Conservation (phyloP, 1,140 invertebrate species). For the Aethina tumida region DNA sequence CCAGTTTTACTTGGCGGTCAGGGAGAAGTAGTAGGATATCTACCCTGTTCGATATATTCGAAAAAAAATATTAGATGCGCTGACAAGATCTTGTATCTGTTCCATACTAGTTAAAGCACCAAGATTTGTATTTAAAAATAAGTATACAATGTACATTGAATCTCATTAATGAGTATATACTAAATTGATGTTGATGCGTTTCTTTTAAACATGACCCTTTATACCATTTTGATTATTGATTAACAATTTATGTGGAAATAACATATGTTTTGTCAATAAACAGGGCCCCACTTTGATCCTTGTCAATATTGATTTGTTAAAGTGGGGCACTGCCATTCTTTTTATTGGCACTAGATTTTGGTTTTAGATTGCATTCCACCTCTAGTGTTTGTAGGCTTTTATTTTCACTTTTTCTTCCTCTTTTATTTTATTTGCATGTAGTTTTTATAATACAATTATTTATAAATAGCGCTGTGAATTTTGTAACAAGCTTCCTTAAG, state of each 20-base stretch:
- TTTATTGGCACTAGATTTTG: too few species aligned
- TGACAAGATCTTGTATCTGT: slow-evolving; percentile 15
- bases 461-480: too few species aligned
- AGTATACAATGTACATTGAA: slow-evolving; percentile 33
- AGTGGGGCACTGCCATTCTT: too few species aligned
- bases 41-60: slow-evolving; percentile 15
- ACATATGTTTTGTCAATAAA: too few species aligned
- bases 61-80: slow-evolving; percentile 14
- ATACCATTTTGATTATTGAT: neutral
- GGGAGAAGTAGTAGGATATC: slow-evolving; percentile 19
- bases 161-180: slow-evolving; percentile 28
- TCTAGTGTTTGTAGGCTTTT: too few species aligned
- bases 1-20: slow-evolving; percentile 16
- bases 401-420: too few species aligned
- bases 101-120: slow-evolving; percentile 34
- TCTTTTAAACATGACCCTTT: slow-evolving; percentile 3
- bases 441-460: too few species aligned
- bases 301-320: too few species aligned
- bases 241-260: neutral
- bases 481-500: too few species aligned
- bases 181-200: slow-evolving; percentile 17
- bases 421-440: too few species aligned
- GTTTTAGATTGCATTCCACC: too few species aligned
- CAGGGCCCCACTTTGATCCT: too few species aligned
- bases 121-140: slow-evolving; percentile 34